Conservation (phyloP, 2,888 invertebrate genomes). For the Eupithecia inturbata region DNA sequence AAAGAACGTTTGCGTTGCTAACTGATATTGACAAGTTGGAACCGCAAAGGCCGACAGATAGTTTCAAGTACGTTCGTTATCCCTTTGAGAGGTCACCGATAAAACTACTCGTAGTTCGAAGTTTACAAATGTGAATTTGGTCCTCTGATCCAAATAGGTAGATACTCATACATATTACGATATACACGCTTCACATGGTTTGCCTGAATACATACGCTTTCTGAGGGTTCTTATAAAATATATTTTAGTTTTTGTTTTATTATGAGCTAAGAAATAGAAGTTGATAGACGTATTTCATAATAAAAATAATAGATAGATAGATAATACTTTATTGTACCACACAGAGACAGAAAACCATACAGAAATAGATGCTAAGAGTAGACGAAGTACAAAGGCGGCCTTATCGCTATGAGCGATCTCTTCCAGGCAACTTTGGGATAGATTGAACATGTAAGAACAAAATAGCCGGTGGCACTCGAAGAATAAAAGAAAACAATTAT, state of each 20-base stretch:
- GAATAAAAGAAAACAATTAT: too few relatives aligned
- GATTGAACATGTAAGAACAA: too few relatives aligned
- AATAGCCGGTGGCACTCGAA: too few relatives aligned
- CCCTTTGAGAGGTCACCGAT: conserved; percentile 35
- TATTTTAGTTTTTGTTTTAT: neutral
- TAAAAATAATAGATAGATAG: too few relatives aligned
- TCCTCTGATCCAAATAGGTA: conserved; percentile 19
- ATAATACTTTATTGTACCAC: too few relatives aligned
- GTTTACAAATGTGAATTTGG: conserved; percentile 28
- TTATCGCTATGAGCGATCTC: too few relatives aligned
- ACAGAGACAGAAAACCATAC: too few relatives aligned
- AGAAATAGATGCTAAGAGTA: too few relatives aligned
- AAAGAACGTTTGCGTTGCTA: conserved; percentile 22
- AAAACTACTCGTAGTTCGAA: conserved; percentile 34
- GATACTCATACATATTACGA: conserved; percentile 21
- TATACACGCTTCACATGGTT: conserved; percentile 17
- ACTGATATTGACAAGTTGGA: conserved; percentile 31
- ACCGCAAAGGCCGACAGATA: conserved; percentile 33
- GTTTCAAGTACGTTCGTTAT: conserved; percentile 31
- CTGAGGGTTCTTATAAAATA: neutral
- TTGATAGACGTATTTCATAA: neutral
- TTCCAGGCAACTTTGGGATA: too few relatives aligned
- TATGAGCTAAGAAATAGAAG: neutral
- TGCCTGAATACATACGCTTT: neutral
- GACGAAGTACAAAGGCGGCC: too few relatives aligned